Evolutionary conservation across 2,888 invertebrate genomes (phyloP).

Genomic region (Agonopterix subpropinquella): DNA sequence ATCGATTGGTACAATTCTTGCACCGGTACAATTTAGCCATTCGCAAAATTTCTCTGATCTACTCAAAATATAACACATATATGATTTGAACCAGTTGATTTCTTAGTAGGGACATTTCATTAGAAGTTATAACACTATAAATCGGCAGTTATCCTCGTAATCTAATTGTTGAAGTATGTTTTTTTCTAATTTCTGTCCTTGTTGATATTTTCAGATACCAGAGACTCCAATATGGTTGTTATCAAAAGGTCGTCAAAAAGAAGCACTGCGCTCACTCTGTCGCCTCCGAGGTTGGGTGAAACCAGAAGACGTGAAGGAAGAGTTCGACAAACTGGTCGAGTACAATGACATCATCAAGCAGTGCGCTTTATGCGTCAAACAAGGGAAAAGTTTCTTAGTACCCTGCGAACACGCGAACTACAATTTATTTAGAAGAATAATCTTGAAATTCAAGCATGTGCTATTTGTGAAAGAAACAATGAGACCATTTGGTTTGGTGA

Average conservation of each 20-base stretch:
- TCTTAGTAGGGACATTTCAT: no score
- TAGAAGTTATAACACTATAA: no score
- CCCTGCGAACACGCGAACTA: constrained; percentile 41
- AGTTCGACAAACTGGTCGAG: constrained; percentile 60
- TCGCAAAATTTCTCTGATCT: no score
- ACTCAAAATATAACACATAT: no score
- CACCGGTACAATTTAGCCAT: no score
- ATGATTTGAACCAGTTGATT: no score
- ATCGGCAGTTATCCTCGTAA: no score
- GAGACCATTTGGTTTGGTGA: constrained; percentile 66
- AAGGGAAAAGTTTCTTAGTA: constrained; percentile 26
- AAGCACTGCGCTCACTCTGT: constrained; percentile 70
- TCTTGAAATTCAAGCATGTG: constrained; percentile 45
- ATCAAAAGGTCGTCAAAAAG: constrained; percentile 70
- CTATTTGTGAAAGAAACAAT: constrained; percentile 68
- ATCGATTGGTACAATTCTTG: no score
- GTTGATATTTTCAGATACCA: constrained; percentile 57
- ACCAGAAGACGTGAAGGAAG: constrained; percentile 66
- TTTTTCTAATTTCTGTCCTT: background rate
- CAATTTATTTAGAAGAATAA: constrained; percentile 34
- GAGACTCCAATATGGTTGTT: constrained; percentile 78
- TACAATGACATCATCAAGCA: constrained; percentile 53
- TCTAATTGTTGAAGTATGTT: no score
- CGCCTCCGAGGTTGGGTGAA: constrained; percentile 73
- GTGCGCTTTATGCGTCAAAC: constrained; percentile 49